phyloP scores from a whole-genome alignment of 2,113 vertebrate species.

The Gallinago media region DNA sequence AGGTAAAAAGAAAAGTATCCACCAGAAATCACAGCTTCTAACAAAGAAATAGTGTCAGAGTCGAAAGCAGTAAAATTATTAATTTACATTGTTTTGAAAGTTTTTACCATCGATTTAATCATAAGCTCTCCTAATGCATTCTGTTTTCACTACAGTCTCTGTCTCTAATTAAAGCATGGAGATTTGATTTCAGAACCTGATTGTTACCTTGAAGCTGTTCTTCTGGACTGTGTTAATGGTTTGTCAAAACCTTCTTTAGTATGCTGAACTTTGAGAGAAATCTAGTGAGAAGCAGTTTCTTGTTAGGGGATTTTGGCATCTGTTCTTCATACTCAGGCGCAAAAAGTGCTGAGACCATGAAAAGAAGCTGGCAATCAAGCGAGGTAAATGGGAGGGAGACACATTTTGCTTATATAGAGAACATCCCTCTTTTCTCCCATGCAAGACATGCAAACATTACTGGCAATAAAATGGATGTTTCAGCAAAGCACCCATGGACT shows the following conservation, averaged over 20 bases:
- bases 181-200: not conserved
- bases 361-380: conserved; percentile 6
- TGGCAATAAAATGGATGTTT: not conserved
- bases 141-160: not conserved
- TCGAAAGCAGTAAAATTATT: not conserved
- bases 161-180: not conserved
- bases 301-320: conserved; percentile 15
- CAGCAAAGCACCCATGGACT: not conserved
- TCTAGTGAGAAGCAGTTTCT: not conserved
- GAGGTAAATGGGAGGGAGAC: not conserved
- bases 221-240: conserved; percentile 19
- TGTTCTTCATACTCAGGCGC: conserved; percentile 17
- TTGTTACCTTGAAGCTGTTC: conserved; percentile 26
- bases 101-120: not conserved
- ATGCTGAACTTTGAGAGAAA: not conserved
- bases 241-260: conserved; percentile 17
- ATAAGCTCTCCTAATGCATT: not conserved
- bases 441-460: not conserved
- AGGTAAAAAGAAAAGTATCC: not conserved
- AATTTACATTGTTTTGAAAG: not conserved
- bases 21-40: not conserved
- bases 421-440: not conserved
- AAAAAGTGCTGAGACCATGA: conserved; percentile 36
- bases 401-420: conserved; percentile 1
- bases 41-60: not conserved